These are phyloP conservation scores for Pteropus rufus DNA, from an alignment of 2,797 vertebrate species.

Conservation along the genomic window DNA sequence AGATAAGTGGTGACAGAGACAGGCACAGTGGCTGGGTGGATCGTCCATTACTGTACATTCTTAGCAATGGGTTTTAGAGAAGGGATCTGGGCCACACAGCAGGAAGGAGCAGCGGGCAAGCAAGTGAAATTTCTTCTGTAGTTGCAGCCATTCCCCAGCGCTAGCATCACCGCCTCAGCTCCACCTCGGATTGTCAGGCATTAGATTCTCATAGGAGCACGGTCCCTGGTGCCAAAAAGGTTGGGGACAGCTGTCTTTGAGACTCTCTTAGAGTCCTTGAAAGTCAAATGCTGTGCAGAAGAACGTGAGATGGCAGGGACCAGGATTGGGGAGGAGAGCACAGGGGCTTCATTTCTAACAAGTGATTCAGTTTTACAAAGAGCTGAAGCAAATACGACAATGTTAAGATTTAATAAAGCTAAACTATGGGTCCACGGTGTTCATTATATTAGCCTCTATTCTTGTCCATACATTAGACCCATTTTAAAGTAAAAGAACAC, in stretches of 20 bases:
- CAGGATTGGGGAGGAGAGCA: not conserved
- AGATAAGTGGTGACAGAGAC: accelerated
- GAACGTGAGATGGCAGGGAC: not conserved
- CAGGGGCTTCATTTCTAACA: not conserved
- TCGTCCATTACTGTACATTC: accelerated
- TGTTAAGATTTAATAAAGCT: not conserved
- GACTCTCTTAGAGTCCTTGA: not conserved
- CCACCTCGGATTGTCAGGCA: too few relatives aligned
- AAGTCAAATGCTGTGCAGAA: not conserved
- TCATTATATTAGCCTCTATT: not conserved
- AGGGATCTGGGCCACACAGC: too few relatives aligned
- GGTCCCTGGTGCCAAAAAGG: too few relatives aligned
- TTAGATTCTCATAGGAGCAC: too few relatives aligned
- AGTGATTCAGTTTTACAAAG: not conserved
- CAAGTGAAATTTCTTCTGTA: too few relatives aligned
- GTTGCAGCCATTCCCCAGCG: too few relatives aligned
- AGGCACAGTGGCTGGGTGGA: accelerated
- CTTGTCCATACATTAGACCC: not conserved
- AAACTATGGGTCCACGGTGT: not conserved
- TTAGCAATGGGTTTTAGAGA: not conserved
- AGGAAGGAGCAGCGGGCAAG: too few relatives aligned
- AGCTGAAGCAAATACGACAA: not conserved
- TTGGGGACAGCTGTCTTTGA: too few relatives aligned
- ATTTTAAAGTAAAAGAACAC: not conserved
- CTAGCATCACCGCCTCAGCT: too few relatives aligned